A percentile compares a stretch with the other conserved stretches of the same genome.
phyloP scores from a whole-genome alignment of 2,888 invertebrate genomes.

The Eudasyphora cyanicolor region DNA sequence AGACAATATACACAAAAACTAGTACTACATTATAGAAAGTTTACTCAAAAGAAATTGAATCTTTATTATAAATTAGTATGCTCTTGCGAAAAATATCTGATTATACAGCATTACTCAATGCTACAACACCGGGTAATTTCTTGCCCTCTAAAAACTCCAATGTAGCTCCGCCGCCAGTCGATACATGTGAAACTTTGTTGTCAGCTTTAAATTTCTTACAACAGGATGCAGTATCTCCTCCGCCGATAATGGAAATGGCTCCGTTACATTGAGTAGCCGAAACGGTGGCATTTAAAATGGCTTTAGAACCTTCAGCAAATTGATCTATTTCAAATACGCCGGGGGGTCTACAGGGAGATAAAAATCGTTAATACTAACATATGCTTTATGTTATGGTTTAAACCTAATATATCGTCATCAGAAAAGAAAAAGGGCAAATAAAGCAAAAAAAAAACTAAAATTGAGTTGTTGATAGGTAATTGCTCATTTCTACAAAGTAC shows the following conservation, averaged over 20 bases:
- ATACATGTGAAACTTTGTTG: slow-evolving; percentile 95
- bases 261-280: slow-evolving; percentile 91
- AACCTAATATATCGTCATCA: too few relatives aligned
- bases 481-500: too few relatives aligned
- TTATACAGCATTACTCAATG: slow-evolving; percentile 82
- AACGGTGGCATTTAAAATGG: slow-evolving; percentile 97
- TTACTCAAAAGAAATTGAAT: too few relatives aligned
- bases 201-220: slow-evolving; percentile 98
- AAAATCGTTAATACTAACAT: too few relatives aligned
- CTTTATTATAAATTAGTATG: too few relatives aligned
- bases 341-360: slow-evolving; percentile 87
- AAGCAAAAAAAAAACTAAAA: too few relatives aligned
- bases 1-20: too few relatives aligned
- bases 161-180: slow-evolving; percentile 96
- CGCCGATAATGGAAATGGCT: slow-evolving; percentile 94
- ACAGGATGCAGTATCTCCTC: slow-evolving; percentile 98
- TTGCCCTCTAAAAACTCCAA: slow-evolving; percentile 94
- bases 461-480: too few relatives aligned
- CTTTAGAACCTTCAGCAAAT: slow-evolving; percentile 94
- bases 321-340: slow-evolving; percentile 99
- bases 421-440: too few relatives aligned
- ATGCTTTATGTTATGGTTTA: too few relatives aligned
- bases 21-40: too few relatives aligned
- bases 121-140: slow-evolving; percentile 92
- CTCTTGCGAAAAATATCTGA: too few relatives aligned